Evolutionary conservation across 2,888 invertebrate species (phyloP).

Genomic region (Machimus atricapillus): DNA sequence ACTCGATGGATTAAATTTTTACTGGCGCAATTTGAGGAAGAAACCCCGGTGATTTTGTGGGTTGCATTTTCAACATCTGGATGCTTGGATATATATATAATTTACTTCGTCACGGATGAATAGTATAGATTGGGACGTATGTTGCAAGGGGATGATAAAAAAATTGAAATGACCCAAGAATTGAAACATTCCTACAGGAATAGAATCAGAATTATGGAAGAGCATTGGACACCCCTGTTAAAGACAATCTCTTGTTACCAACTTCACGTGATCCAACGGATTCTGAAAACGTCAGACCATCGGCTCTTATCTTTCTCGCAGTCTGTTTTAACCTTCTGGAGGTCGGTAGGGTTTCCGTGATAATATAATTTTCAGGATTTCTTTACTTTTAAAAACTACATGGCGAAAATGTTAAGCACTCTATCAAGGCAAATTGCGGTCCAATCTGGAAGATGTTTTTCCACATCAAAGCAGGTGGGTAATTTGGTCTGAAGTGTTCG

Average conservation of each 20-base stretch:
- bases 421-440: conserved; percentile 67
- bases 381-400: not conserved
- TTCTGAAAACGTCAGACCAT: not conserved
- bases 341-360: not conserved
- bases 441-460: conserved; percentile 69
- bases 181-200: too few species aligned
- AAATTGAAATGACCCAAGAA: too few species aligned
- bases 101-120: too few species aligned
- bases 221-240: not conserved
- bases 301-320: not conserved
- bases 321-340: not conserved
- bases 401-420: conserved; percentile 70
- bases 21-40: too few species aligned
- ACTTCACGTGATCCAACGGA: not conserved
- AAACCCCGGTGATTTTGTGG: too few species aligned
- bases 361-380: not conserved
- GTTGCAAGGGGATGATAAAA: too few species aligned
- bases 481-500: not conserved
- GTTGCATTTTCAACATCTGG: too few species aligned
- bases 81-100: too few species aligned
- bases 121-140: too few species aligned
- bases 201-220: too few species aligned
- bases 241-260: not conserved
- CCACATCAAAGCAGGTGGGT: conserved; percentile 67
- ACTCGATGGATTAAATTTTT: too few species aligned